These are phyloP conservation scores for Dryas iulia DNA, from an alignment of 1,140 invertebrate species.

Conservation along the genomic window DNA sequence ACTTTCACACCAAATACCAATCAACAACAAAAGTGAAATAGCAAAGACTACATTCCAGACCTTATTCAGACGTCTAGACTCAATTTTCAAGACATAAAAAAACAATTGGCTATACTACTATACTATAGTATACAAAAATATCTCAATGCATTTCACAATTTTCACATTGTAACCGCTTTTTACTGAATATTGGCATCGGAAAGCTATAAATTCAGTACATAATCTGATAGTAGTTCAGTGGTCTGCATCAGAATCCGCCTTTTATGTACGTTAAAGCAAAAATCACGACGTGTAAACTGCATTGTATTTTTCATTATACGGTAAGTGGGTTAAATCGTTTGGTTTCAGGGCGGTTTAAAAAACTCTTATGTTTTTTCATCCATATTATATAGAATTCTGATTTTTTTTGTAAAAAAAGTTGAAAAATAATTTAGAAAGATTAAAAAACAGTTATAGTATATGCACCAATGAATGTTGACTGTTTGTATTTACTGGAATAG, in stretches of 20 bases:
- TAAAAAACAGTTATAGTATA: too few relatives aligned
- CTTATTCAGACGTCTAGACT: not conserved
- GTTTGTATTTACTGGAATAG: too few relatives aligned
- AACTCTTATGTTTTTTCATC: not conserved
- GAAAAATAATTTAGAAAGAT: too few relatives aligned
- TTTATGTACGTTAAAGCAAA: slow-evolving; percentile 17
- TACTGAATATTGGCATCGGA: slow-evolving; percentile 22
- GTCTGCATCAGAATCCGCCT: slow-evolving; percentile 12
- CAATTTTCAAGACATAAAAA: not conserved
- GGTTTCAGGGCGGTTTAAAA: not conserved
- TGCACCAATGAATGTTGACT: too few relatives aligned
- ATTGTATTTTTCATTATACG: slow-evolving; percentile 1
- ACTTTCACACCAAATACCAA: too few relatives aligned
- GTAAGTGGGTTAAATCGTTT: not conserved
- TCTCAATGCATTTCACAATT: slow-evolving; percentile 8
- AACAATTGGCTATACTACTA: not conserved
- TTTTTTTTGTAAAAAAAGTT: too few relatives aligned
- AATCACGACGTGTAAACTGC: slow-evolving; percentile 16
- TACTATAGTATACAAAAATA: not conserved
- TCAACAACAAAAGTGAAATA: too few relatives aligned
- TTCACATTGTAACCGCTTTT: slow-evolving; percentile 21
- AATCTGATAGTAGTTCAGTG: slow-evolving; percentile 26
- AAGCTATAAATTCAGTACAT: slow-evolving; percentile 22
- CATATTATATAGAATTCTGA: not conserved
- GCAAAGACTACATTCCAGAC: too few relatives aligned